Evolutionary conservation across 2,888 invertebrate genomes (phyloP).

Genomic region (Auanema freiburgensis): DNA sequence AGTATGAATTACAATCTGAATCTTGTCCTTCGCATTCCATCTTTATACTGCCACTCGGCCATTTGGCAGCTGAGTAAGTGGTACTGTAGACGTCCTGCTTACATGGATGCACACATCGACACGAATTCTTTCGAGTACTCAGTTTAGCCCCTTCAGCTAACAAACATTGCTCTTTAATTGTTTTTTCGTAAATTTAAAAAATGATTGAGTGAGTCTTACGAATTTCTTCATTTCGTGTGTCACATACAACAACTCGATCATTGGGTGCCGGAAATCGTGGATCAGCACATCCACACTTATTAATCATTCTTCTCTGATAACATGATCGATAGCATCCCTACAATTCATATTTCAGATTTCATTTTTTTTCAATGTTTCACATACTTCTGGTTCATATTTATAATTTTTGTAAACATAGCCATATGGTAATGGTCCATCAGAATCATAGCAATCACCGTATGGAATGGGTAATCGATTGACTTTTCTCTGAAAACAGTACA

Average conservation of each 20-base stretch:
- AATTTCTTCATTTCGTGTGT: conserved; percentile 25
- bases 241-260: conserved; percentile 25
- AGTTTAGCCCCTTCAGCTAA: conserved; percentile 32
- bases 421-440: conserved; percentile 28
- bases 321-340: conserved; percentile 62
- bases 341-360: conserved; percentile 4
- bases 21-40: conserved; percentile 38
- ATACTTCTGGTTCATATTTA: conserved; percentile 61
- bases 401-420: conserved; percentile 59
- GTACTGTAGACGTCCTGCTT: conserved; percentile 58
- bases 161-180: conserved; percentile 49
- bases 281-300: conserved; percentile 58
- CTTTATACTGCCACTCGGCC: conserved; percentile 49
- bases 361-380: background rate
- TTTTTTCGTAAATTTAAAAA: background rate
- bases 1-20: conserved; percentile 44
- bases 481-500: conserved; percentile 36
- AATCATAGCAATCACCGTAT: conserved; percentile 40
- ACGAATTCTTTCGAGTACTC: conserved; percentile 24
- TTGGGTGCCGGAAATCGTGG: conserved; percentile 56
- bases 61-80: conserved; percentile 59
- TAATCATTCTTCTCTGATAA: conserved; percentile 57
- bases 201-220: conserved; percentile 22
- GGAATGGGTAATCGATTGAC: conserved; percentile 49
- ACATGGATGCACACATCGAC: conserved; percentile 50